Percentiles rank a stretch among this genome's conserved stretches.
Evolutionary conservation across 2,113 vertebrate genomes (phyloP).

Genomic region (Ptychochromis oligacanthus): DNA sequence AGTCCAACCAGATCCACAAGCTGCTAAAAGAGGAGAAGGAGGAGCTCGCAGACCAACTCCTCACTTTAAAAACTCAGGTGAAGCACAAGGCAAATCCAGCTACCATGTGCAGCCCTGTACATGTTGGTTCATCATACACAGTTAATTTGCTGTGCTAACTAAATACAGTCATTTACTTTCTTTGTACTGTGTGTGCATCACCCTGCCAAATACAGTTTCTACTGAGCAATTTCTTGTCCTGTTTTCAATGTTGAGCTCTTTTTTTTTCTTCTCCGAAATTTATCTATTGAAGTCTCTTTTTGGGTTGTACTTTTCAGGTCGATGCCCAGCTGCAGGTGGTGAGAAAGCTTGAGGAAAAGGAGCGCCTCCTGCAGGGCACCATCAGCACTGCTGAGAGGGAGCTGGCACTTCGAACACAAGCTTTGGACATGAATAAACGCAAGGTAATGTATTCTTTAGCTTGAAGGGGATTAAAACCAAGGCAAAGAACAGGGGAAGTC

Average conservation of each 20-base stretch:
- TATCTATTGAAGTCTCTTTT: neutral
- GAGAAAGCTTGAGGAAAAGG: conserved; percentile 94
- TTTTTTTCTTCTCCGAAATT: neutral
- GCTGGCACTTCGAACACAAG: conserved; percentile 89
- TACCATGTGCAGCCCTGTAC: fast-evolving
- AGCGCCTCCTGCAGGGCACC: conserved; percentile 95
- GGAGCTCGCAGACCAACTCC: conserved; percentile 93
- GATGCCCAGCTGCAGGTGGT: conserved; percentile 97
- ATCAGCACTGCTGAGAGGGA: conserved; percentile 95
- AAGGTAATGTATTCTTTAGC: conserved; percentile 78
- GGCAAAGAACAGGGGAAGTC: neutral
- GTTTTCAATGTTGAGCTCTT: too few species aligned
- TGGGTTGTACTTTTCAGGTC: conserved; percentile 79
- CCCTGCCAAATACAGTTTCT: neutral
- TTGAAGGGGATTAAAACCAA: fast-evolving
- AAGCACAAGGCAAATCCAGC: neutral
- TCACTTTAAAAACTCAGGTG: conserved; percentile 97
- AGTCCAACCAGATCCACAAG: conserved; percentile 99
- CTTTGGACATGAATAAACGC: conserved; percentile 96
- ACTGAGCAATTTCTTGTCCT: neutral
- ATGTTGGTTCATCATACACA: neutral
- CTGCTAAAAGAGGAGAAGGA: conserved; percentile 97
- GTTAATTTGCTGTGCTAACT: neutral
- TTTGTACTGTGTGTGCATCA: fast-evolving
- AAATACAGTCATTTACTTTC: fast-evolving